Evolutionary conservation across 2,888 invertebrate genomes (phyloP).

Genomic region (Deilephila elpenor): DNA sequence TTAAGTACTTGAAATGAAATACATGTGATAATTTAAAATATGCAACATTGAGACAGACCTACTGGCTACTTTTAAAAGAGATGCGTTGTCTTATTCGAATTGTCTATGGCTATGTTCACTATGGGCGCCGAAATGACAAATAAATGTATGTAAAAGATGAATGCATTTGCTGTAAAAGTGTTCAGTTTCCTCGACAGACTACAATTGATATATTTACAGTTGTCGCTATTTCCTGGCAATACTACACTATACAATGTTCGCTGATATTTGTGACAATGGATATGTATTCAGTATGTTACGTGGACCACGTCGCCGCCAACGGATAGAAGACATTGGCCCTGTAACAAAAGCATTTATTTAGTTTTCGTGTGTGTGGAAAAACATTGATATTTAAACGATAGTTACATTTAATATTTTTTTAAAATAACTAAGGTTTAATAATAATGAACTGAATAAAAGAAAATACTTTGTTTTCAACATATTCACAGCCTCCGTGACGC

Average conservation of each 20-base stretch:
- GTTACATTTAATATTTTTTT: too few species aligned
- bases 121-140: too few species aligned
- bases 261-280: slow-evolving; percentile 2
- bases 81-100: too few species aligned
- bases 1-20: too few species aligned
- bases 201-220: neutral
- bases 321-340: slow-evolving; percentile 98
- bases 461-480: too few species aligned
- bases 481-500: too few species aligned
- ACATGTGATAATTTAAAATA: too few species aligned
- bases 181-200: neutral
- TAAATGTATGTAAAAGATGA: too few species aligned
- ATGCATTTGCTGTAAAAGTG: neutral
- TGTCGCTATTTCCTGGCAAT: neutral
- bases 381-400: neutral
- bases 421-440: too few species aligned
- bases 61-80: too few species aligned
- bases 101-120: neutral
- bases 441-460: too few species aligned
- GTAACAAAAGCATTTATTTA: slow-evolving; percentile 61
- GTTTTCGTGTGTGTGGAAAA: neutral
- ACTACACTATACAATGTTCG: neutral
- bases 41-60: too few species aligned
- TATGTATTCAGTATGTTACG: slow-evolving; percentile 86
- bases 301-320: slow-evolving; percentile 97